These are phyloP conservation scores for Apamea monoglypha DNA, from an alignment of 2,888 invertebrate species.

Conservation along the genomic window DNA sequence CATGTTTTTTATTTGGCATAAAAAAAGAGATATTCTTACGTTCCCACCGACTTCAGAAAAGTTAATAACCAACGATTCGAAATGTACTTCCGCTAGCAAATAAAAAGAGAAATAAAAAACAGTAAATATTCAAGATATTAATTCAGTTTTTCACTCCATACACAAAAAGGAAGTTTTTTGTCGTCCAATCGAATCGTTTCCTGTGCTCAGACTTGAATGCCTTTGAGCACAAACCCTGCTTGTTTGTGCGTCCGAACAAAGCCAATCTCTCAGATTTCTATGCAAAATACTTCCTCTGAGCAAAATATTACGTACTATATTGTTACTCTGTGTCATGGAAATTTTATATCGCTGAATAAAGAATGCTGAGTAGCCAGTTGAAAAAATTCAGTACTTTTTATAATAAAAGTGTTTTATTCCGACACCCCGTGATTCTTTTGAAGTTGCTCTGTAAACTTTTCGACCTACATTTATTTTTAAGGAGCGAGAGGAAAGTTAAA, in stretches of 20 bases:
- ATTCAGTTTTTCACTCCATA: slow-evolving; percentile 46
- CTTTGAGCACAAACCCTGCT: slow-evolving; percentile 81
- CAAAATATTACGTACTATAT: slow-evolving; percentile 82
- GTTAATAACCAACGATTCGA: slow-evolving; percentile 4
- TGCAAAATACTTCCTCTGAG: slow-evolving; percentile 81
- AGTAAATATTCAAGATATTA: slow-evolving; percentile 51
- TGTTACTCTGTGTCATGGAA: slow-evolving; percentile 83
- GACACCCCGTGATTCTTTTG: slow-evolving; percentile 53
- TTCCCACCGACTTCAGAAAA: background rate
- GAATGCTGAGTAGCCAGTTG: slow-evolving; percentile 76
- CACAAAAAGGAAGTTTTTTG: slow-evolving; percentile 56
- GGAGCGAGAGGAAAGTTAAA: slow-evolving; percentile 33
- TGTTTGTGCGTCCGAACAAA: slow-evolving; percentile 85
- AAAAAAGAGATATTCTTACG: too few species aligned
- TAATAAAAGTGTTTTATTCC: slow-evolving; percentile 57
- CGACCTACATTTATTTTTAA: slow-evolving; percentile 51
- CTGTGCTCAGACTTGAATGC: slow-evolving; percentile 72
- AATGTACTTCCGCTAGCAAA: slow-evolving; percentile 14
- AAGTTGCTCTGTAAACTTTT: slow-evolving; percentile 51
- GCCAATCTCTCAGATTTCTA: slow-evolving; percentile 84
- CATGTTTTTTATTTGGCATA: too few species aligned
- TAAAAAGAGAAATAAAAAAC: slow-evolving; percentile 9
- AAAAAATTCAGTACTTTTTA: slow-evolving; percentile 69
- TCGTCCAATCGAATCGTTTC: slow-evolving; percentile 74
- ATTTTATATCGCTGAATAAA: slow-evolving; percentile 75